Percentiles rank a stretch among this genome's conserved stretches.
Evolutionary conservation across 2,797 vertebrate species (phyloP).

Genomic region (Danio jaintianensis): DNA sequence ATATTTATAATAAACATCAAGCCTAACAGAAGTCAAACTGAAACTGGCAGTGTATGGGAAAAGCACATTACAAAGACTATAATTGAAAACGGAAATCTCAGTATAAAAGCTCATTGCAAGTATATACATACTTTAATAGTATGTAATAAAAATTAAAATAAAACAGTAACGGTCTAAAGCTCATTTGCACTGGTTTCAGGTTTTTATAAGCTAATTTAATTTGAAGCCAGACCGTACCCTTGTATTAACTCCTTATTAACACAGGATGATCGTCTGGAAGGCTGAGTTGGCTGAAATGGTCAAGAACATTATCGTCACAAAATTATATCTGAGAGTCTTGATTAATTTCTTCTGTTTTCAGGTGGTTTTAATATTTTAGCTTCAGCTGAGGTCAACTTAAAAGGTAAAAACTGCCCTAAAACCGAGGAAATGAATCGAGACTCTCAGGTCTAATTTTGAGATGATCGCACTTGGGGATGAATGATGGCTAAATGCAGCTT

Average conservation of each 20-base stretch:
- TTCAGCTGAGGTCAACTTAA: conserved; percentile 9
- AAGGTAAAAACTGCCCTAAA: conserved; percentile 25
- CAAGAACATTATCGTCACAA: too few relatives aligned
- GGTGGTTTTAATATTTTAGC: background rate
- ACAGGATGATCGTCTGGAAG: background rate
- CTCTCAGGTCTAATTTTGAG: conserved; percentile 22
- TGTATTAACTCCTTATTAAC: conserved; percentile 11
- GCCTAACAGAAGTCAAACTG: too few relatives aligned
- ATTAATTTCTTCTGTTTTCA: too few relatives aligned
- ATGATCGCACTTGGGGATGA: conserved; percentile 19
- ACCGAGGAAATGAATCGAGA: conserved; percentile 4
- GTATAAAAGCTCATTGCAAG: background rate
- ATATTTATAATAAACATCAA: too few relatives aligned
- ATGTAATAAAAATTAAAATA: background rate
- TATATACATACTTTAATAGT: background rate
- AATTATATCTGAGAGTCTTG: too few relatives aligned
- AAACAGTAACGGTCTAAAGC: conserved; percentile 5
- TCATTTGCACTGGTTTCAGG: background rate
- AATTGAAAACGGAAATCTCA: too few relatives aligned
- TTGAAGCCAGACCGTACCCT: background rate
- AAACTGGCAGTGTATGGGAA: too few relatives aligned
- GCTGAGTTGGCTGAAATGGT: background rate
- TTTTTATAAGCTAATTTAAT: background rate
- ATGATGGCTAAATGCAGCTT: conserved; percentile 44
- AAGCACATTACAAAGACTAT: too few relatives aligned